phyloP scores from a whole-genome alignment of 2,888 invertebrate genomes.

The Margaritifera margaritifera region DNA sequence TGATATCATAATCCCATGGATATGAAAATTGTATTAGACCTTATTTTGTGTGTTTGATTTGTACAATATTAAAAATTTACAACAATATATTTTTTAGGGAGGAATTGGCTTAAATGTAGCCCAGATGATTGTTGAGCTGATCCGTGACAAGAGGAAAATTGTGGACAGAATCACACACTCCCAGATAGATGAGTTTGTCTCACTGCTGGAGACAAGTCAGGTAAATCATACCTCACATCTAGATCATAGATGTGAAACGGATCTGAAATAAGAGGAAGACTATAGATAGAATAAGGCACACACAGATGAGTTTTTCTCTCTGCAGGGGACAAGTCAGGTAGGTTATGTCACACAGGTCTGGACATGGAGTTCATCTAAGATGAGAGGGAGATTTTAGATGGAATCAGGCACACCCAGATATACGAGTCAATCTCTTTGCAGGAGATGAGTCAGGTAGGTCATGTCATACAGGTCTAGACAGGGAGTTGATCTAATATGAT shows the following conservation, averaged over 20 bases:
- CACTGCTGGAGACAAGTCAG: constrained; percentile 66
- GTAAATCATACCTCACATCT: constrained; percentile 34
- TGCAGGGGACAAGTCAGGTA: constrained; percentile 69
- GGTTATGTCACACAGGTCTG: too few relatives aligned
- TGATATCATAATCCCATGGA: too few relatives aligned
- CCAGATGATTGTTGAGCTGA: constrained; percentile 72
- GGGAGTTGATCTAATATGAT: too few relatives aligned
- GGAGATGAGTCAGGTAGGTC: too few relatives aligned
- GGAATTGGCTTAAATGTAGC: constrained; percentile 72
- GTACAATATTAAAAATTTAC: too few relatives aligned
- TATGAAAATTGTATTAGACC: too few relatives aligned
- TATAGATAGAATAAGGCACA: constrained; percentile 71
- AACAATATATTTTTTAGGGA: constrained; percentile 55
- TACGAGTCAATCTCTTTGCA: too few relatives aligned
- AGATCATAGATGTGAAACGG: constrained; percentile 67
- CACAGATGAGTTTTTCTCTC: constrained; percentile 69
- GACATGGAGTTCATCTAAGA: too few relatives aligned
- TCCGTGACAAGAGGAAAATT: constrained; percentile 71
- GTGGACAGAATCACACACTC: constrained; percentile 70
- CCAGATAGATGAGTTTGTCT: constrained; percentile 71
- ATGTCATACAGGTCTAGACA: too few relatives aligned
- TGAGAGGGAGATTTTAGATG: too few relatives aligned
- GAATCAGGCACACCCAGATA: too few relatives aligned
- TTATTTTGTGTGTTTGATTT: too few relatives aligned
- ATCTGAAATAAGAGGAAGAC: constrained; percentile 72